Evolutionary conservation across 92 coral and sea anemone genomes (phyloP).

Genomic region (Diadumene lineata): DNA sequence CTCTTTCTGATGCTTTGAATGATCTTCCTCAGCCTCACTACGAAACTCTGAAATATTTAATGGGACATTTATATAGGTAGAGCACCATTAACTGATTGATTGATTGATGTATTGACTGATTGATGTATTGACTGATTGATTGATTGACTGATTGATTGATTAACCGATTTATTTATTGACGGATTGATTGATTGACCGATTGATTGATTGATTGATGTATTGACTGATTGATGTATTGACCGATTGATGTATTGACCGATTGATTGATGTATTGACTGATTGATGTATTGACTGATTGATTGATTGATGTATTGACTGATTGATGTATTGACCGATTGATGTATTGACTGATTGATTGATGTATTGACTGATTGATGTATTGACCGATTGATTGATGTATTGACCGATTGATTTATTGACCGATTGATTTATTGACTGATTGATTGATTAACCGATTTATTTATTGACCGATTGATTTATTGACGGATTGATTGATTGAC

Average conservation of each 20-base stretch:
- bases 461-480: not conserved
- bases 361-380: not conserved
- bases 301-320: not conserved
- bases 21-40: constrained; percentile 89
- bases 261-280: not conserved
- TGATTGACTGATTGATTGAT: not conserved
- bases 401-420: not conserved
- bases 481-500: not conserved
- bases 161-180: not conserved
- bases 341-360: not conserved
- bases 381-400: not conserved
- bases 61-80: constrained; percentile 89
- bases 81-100: not conserved
- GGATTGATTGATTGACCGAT: not conserved
- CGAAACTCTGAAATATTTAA: constrained; percentile 82
- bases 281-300: not conserved
- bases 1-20: constrained; percentile 64
- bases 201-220: not conserved
- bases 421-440: not conserved
- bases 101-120: not conserved
- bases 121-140: not conserved
- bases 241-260: not conserved
- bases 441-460: not conserved
- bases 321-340: not conserved
- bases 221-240: not conserved